A percentile compares a stretch with the other conserved stretches of the same genome.
Conservation (phyloP, 2,113 vertebrate species). For the Echinops telfairi region DNA sequence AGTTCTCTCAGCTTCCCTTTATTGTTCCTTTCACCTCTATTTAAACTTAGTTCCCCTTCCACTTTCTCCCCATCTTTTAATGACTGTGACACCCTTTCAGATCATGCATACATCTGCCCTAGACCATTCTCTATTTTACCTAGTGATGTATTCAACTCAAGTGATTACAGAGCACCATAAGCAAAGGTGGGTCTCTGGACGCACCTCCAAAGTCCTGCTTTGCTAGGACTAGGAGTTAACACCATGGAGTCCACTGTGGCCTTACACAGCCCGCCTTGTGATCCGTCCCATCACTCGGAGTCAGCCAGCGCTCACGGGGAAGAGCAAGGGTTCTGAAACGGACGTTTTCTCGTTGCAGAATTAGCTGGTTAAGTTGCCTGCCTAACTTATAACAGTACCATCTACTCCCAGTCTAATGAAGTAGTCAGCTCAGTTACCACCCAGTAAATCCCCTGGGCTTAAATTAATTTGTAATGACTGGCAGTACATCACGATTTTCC, state of each 20-base stretch:
- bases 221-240: constrained; percentile 1
- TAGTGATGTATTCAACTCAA: not conserved
- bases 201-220: not conserved
- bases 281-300: not conserved
- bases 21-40: not conserved
- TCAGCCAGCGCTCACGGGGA: not conserved
- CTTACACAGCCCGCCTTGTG: not conserved
- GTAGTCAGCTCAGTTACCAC: constrained; percentile 11
- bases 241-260: not conserved
- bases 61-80: constrained; percentile 3
- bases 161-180: not conserved
- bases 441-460: constrained; percentile 12
- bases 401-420: constrained; percentile 3
- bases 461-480: constrained; percentile 36
- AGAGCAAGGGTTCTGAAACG: not conserved
- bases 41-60: not conserved
- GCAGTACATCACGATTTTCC: not conserved
- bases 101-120: not conserved
- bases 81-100: not conserved
- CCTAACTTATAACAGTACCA: not conserved
- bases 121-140: not conserved
- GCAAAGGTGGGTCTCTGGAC: constrained; percentile 12
- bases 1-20: not conserved
- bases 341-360: not conserved
- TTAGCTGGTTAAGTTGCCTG: not conserved